Evolutionary conservation across 2,888 invertebrate genomes (phyloP), one percentile per base, ranked within the genome.

Genomic region (Archips crataeganus): DNA sequence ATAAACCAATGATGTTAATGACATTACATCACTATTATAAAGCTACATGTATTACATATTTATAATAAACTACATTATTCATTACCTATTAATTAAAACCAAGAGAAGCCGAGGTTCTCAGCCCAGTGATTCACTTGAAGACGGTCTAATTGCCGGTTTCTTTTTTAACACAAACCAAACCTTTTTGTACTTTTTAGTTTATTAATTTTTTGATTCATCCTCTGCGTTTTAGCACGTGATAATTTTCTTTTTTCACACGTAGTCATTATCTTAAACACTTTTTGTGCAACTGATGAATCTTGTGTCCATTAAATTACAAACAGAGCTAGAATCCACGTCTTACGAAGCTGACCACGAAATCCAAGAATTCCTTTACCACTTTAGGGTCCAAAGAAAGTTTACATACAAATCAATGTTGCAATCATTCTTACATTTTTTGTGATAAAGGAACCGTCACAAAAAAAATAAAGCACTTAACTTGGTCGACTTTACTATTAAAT

Each of bases 91-190:
- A 42, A 51, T 57, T 32, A 68, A 23, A 45, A 42, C 51, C 57
- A 23, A 57, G 9, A 13, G 42, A 15, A 67, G 3, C 47, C 39
- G 15, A 47, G 47, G 47, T 47, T 51, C 47, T 63, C 49, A 32
- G 34, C 51, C 15, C 63, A 23, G 51, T 65, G 60, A 70, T 32
- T 74, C 64, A 70, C 64, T 65, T 34, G 69, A 65, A 61, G 23
- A 36, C 23, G 49, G 42, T 69, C 64, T 64, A 70, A 74, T 70
- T 60, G 42, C 10, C 39, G 42, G 39, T 74, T 74, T 70, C 74
- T 70, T 61, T 74, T 74, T 74, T 74, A 69, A 60, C 70, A 69
- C 60, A 54, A 34, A 42, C 36, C 8, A 2, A 15, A 66, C 66
- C 45, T 60, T 32, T 32, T 72, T 69, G 36, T 47, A 36, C 60